These are phyloP conservation scores for Python bivittatus DNA, from an alignment of 2,113 vertebrate genomes.

Conservation along the genomic window DNA sequence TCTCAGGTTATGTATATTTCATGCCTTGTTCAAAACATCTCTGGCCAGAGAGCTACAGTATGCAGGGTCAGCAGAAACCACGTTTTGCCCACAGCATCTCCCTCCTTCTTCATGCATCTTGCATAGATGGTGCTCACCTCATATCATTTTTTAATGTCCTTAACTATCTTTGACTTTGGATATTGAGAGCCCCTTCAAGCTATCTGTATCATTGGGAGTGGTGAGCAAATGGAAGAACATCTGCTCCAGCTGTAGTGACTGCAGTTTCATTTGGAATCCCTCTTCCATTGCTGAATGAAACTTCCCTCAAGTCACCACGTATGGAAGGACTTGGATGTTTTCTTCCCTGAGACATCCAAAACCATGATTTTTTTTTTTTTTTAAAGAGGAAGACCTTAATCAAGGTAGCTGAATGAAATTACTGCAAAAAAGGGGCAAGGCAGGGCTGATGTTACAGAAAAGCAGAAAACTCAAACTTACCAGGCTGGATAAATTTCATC, in stretches of 20 bases:
- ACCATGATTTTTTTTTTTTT: background rate
- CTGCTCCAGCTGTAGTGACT: conserved; percentile 14
- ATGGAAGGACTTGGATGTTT: conserved; percentile 33
- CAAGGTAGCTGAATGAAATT: conserved; percentile 9
- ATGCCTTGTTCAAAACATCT: conserved; percentile 29
- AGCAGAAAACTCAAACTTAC: conserved; percentile 3
- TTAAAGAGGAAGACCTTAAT: rapidly evolving
- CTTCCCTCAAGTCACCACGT: conserved; percentile 52
- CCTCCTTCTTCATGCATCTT: conserved; percentile 23
- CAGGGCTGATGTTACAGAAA: background rate
- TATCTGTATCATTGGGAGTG: conserved; percentile 61
- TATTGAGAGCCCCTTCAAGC: conserved; percentile 62
- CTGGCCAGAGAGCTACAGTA: conserved; percentile 19
- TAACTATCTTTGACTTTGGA: conserved; percentile 61
- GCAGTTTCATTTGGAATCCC: conserved; percentile 33
- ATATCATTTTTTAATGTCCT: conserved; percentile 62
- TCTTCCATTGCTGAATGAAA: conserved; percentile 50
- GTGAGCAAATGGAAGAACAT: conserved; percentile 51
- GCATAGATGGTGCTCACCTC: conserved; percentile 36
- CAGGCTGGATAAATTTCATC: too few relatives aligned
- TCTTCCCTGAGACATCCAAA: background rate
- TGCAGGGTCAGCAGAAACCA: conserved; percentile 19
- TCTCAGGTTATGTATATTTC: conserved; percentile 31
- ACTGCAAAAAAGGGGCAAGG: background rate
- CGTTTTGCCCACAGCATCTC: conserved; percentile 37